A percentile compares a stretch with the other conserved stretches of the same genome.
phyloP scores from a whole-genome alignment of 2,797 vertebrate species.

The Thaleichthys pacificus region DNA sequence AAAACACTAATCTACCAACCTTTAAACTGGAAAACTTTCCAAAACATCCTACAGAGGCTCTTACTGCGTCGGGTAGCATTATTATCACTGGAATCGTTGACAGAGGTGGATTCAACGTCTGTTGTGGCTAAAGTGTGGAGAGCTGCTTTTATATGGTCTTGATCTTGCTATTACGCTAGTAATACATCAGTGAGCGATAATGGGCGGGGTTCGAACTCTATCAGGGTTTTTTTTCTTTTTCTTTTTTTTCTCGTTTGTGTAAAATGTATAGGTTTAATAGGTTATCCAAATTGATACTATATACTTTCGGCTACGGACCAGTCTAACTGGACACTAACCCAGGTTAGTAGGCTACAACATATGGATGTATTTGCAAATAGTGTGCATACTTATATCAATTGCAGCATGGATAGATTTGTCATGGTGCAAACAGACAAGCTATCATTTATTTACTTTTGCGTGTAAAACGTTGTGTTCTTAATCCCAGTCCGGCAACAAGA shows the following conservation, averaged over 20 bases:
- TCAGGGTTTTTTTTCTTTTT: constrained; percentile 33
- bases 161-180: constrained; percentile 43
- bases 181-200: constrained; percentile 46
- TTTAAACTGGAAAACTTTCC: constrained; percentile 36
- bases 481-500: background rate
- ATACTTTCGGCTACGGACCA: no score
- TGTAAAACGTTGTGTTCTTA: background rate
- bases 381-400: no score
- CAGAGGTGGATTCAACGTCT: constrained; percentile 51
- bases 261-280: background rate
- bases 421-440: no score
- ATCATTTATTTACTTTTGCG: background rate
- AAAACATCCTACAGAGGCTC: constrained; percentile 33
- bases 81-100: constrained; percentile 10
- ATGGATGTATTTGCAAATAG: no score
- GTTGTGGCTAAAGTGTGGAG: constrained; percentile 47
- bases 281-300: no score
- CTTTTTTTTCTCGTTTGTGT: background rate
- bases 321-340: no score
- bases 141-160: constrained; percentile 57
- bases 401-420: no score
- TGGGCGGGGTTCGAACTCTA: constrained; percentile 59
- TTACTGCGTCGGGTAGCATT: constrained; percentile 32
- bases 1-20: constrained; percentile 30
- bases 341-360: no score